These are phyloP conservation scores for Melanerpes aurifrons DNA, from an alignment of 2,113 vertebrate species.

Conservation along the genomic window DNA sequence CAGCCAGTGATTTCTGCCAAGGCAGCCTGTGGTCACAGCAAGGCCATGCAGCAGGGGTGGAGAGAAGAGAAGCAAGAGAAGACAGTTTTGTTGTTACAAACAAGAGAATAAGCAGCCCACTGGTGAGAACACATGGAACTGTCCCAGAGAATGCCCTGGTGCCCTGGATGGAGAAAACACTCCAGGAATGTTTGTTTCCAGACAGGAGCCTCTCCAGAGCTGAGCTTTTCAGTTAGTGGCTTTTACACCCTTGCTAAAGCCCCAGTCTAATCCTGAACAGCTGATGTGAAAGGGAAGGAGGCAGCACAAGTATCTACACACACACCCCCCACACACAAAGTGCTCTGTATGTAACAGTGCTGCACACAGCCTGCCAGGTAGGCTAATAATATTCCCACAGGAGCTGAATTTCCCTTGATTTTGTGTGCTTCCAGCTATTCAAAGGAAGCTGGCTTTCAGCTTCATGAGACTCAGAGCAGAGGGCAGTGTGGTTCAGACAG, in stretches of 20 bases:
- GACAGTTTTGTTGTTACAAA: background rate
- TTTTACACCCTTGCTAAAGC: background rate
- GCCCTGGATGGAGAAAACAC: background rate
- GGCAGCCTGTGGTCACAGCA: conserved; percentile 49
- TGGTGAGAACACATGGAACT: background rate
- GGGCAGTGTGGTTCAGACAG: background rate
- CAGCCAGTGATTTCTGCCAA: conserved; percentile 48
- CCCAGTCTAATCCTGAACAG: background rate
- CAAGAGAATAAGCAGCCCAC: background rate
- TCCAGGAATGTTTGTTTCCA: background rate
- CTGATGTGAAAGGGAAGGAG: background rate
- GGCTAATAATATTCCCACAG: background rate
- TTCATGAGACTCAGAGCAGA: background rate
- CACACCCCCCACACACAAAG: rapidly evolving
- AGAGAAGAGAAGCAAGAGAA: background rate
- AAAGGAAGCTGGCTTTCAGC: background rate
- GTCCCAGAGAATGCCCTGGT: background rate
- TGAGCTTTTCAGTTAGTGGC: background rate
- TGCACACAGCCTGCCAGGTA: rapidly evolving
- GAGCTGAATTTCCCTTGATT: background rate
- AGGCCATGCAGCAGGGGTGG: background rate
- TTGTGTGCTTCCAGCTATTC: background rate
- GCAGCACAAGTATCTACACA: background rate
- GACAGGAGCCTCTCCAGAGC: background rate
- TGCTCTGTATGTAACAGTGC: too few species aligned